Evolutionary conservation across 2,113 vertebrate species (phyloP).

Genomic region (Myrmophylax atrothorax): DNA sequence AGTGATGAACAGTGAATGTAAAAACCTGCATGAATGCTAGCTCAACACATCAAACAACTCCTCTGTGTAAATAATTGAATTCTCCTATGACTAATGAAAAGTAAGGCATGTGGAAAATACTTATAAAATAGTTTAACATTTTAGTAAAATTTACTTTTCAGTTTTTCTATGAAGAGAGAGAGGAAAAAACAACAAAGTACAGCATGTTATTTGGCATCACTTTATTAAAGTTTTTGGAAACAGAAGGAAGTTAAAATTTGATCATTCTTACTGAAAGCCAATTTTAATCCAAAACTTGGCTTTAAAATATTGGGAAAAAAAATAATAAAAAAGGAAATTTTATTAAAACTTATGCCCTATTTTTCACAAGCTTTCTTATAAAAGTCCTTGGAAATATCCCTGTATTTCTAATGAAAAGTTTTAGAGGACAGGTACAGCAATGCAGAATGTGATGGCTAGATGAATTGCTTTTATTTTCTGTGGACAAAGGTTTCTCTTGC

Average conservation of each 20-base stretch:
- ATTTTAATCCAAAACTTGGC: neutral
- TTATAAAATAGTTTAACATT: neutral
- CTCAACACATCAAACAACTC: neutral
- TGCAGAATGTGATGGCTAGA: neutral
- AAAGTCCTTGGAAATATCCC: neutral
- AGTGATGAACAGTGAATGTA: neutral
- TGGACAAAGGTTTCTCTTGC: neutral
- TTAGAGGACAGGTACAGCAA: neutral
- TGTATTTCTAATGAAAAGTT: neutral
- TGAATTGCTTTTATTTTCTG: neutral
- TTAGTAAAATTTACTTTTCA: neutral
- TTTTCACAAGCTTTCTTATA: neutral
- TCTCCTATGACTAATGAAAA: neutral
- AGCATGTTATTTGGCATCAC: fast-evolving
- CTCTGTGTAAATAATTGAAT: neutral
- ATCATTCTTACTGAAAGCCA: neutral
- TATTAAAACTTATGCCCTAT: neutral
- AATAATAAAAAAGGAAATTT: no score
- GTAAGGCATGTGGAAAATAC: neutral
- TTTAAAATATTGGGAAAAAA: neutral
- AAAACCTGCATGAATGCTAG: neutral
- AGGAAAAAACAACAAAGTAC: neutral
- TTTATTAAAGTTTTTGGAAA: neutral
- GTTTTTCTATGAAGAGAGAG: neutral
- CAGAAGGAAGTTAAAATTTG: neutral